A percentile compares a stretch with the other conserved stretches of the same genome.
Evolutionary conservation across 2,888 invertebrate genomes (phyloP).

Genomic region (Amorpha juglandis): DNA sequence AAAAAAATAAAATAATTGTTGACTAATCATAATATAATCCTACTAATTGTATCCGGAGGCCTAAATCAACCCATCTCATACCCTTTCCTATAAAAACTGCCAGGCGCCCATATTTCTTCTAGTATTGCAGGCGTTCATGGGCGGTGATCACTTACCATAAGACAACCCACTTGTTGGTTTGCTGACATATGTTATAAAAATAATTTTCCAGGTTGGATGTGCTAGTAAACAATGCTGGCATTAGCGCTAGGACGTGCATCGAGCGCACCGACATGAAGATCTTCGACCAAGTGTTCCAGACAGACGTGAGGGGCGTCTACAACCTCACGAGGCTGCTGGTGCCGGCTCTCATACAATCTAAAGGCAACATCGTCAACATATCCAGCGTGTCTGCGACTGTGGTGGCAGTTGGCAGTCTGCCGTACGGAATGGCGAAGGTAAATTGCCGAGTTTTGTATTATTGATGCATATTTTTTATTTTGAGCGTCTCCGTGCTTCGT

Average conservation of each 20-base stretch:
- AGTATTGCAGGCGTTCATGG: too few relatives aligned
- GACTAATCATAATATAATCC: too few relatives aligned
- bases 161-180: too few relatives aligned
- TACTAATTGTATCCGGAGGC: too few relatives aligned
- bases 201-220: constrained; percentile 37
- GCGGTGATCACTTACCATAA: too few relatives aligned
- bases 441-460: constrained; percentile 26
- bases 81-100: too few relatives aligned
- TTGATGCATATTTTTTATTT: background rate
- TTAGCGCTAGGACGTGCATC: constrained; percentile 66
- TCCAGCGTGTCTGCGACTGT: constrained; percentile 87
- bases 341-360: constrained; percentile 86
- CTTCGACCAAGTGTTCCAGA: constrained; percentile 79
- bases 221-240: constrained; percentile 82
- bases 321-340: constrained; percentile 87
- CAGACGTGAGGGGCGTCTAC: constrained; percentile 86
- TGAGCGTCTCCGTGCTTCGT: too few relatives aligned
- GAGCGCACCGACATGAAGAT: constrained; percentile 48
- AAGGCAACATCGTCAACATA: constrained; percentile 89
- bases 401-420: constrained; percentile 91
- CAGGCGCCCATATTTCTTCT: too few relatives aligned
- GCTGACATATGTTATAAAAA: too few relatives aligned
- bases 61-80: too few relatives aligned
- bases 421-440: constrained; percentile 94
- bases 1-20: too few relatives aligned